These are phyloP conservation scores for Gymnoscopelus braueri DNA, from an alignment of 2,797 vertebrate genomes.

Conservation along the genomic window DNA sequence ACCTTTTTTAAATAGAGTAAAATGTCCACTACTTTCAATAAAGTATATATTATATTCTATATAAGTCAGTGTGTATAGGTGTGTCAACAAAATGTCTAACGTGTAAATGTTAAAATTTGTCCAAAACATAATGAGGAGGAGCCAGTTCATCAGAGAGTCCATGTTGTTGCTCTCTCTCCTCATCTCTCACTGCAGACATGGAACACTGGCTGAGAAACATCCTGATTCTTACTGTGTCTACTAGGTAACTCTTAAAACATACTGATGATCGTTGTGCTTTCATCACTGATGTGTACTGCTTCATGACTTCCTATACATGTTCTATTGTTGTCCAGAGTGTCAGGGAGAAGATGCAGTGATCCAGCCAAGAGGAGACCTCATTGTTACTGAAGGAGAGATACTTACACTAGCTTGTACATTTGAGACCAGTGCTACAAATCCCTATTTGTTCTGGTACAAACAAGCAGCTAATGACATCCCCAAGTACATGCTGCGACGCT, in stretches of 20 bases:
- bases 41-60: too few species aligned
- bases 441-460: conserved; percentile 51
- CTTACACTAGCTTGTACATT: conserved; percentile 45
- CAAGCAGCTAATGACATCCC: conserved; percentile 30
- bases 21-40: too few species aligned
- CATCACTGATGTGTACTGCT: too few species aligned
- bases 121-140: too few species aligned
- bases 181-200: conserved; percentile 3
- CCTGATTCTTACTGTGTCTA: neutral
- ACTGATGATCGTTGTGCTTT: neutral
- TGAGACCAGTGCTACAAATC: fast-evolving
- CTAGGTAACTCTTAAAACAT: neutral
- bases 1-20: too few species aligned
- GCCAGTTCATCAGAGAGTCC: too few species aligned
- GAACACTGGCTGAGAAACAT: conserved; percentile 8
- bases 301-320: too few species aligned
- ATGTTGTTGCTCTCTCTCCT: neutral
- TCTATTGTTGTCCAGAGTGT: too few species aligned
- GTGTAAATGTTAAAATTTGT: too few species aligned
- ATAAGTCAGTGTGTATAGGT: too few species aligned
- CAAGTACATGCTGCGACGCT: conserved; percentile 24
- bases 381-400: conserved; percentile 29
- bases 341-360: conserved; percentile 20
- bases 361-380: conserved; percentile 27
- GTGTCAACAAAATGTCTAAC: too few species aligned